Base-by-base conservation (phyloP, 2,797 vertebrate genomes). In the Bothrops alternatus region DNA sequence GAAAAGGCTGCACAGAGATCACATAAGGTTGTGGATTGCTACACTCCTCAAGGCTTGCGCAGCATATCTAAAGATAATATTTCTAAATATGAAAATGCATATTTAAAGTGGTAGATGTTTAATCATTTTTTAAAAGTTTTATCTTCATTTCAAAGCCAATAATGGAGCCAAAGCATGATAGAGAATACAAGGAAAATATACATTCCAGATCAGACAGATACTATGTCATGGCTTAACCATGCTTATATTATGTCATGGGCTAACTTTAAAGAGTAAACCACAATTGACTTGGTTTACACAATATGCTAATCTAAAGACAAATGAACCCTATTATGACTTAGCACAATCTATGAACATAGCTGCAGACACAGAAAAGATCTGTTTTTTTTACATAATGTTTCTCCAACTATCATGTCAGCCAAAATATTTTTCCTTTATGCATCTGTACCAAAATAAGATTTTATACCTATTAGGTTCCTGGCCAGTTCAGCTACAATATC, bases 401-500 rank as follows among this genome's bases (percentile, higher is more conserved):
- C 18, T 58, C 20, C 20, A 4, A 47, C 37, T 42, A 47, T 25
- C 73, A 82, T 12, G 78, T 82, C 78, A 82, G 42, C 78, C 42
- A 82, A 82, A 47, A 25, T 25, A 25, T 25, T 82, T 2, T 82
- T 25, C 37, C 23, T 82, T 82, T 82, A 47, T 47, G 42, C 10
- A 47, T 47, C 42, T 82, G 2, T 82, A 82, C 42, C 42, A 82
- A 90, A 60, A 90, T 86, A 92, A 50, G 23, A 82, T 26, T 32
- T 53, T 63, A 53, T 96, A 99, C 99, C 99, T 82, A 99, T 98
- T 96, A 99, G 98, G 96, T 99, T 99, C 95, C 99, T 98, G 88
- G 98, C 98, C 90, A 99, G 97, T 96, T 99, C 99, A 0, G 99
- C 99, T 25, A 99, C 99, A 42, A 99, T 99, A 93, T 99, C 99